These are phyloP conservation scores for Piprites chloris DNA, from an alignment of 2,113 vertebrate species.

Conservation along the genomic window DNA sequence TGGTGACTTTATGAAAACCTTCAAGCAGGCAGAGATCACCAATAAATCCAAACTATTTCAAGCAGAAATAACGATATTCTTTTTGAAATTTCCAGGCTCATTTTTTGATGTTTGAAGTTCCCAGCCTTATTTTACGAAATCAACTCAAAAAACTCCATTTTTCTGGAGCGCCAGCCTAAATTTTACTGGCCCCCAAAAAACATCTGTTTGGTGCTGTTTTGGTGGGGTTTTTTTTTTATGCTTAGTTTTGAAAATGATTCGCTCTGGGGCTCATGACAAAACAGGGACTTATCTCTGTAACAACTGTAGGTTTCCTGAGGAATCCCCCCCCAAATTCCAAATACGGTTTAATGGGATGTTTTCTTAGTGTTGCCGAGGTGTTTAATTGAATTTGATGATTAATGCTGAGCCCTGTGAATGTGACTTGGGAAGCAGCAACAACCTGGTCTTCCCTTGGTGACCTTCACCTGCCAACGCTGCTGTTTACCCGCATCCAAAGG, in stretches of 20 bases:
- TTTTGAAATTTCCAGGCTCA: background rate
- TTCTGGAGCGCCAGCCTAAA: background rate
- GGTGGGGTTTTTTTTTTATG: background rate
- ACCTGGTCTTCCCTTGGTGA: background rate
- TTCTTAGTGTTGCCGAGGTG: background rate
- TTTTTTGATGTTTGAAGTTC: background rate
- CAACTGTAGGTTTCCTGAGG: background rate
- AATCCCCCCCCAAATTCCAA: background rate
- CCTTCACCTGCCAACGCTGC: slow-evolving; percentile 16
- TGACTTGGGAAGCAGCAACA: background rate
- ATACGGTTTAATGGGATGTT: fast-evolving
- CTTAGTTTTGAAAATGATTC: background rate
- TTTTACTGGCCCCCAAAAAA: background rate
- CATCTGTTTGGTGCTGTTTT: background rate
- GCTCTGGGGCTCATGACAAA: fast-evolving
- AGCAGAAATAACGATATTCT: fast-evolving
- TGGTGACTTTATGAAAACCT: background rate
- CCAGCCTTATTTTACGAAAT: background rate
- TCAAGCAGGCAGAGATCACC: background rate
- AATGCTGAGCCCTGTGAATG: background rate
- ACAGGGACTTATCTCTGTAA: background rate
- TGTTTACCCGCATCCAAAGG: background rate
- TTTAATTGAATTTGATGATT: slow-evolving; percentile 8
- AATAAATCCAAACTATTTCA: background rate
- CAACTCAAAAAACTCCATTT: background rate